Evolutionary conservation across 2,113 vertebrate species (phyloP), one percentile per base, ranked within the genome.

Genomic region (Onychostoma macrolepis): DNA sequence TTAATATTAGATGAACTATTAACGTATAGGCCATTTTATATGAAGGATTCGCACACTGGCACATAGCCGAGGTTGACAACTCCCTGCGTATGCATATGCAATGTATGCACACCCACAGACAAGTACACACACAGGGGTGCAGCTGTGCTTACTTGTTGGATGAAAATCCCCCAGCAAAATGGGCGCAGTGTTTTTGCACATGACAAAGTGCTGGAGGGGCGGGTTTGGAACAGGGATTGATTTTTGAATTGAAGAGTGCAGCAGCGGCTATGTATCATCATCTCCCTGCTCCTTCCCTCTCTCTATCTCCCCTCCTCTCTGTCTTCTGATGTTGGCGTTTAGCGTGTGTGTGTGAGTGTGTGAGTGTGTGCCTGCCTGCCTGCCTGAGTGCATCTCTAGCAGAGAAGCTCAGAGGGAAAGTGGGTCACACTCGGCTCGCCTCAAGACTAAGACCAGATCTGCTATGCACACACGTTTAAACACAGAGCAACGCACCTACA

Each of bases 341-440:
- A 48, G 86, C 63, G 63, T 85, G 85, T 41, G 85, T 67, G 74
- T 85, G 81, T 90, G 91, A 90, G 93, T 38, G 41, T 45, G 81
- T 80, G 84, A 71, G 74, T 80, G 84, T n/a, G 92, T 84, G 45
- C 74, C 77, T 78, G 78, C 74, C 28, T 71, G 67, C 77, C 36
- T 80, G 67, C 65, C 36, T 85, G 79, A 87, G 53, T 83, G 85
- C 67, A 48, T 87, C 48, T 87, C 61, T 67, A 80, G 92, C 91
- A 93, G 92, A 93, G 90, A 81, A 91, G 93, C 92, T 90, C 90
- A 90, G 92, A 90, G 76, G 83, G 86, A 89, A 89, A 89, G 79
- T 89, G 88, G 88, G 88, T 87, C 88, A 87, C 88, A 87, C 85
- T 85, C 72, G 48, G 80, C 86, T 89, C 86, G 88, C 86, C 69